Evolutionary conservation across 2,888 invertebrate species (phyloP), one percentile per base, ranked within the genome.

Genomic region (Euplagia quadripunctaria): DNA sequence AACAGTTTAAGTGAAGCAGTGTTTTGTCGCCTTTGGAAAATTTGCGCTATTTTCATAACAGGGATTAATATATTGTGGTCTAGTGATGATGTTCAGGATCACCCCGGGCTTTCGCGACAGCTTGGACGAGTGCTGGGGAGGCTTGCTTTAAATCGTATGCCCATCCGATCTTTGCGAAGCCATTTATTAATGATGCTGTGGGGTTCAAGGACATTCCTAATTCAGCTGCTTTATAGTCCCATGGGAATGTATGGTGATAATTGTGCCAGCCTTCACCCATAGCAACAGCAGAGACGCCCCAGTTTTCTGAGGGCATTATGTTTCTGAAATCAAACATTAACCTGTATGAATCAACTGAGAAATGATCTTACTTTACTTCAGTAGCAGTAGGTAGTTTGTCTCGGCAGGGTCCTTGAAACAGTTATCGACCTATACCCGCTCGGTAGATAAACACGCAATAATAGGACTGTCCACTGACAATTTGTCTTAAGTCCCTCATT

Each of bases 231-330:
- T 98, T 98, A 96, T 99, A 99, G 92, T 99, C 99, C 97, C 98
- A 98, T 0, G 99, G 99, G 92, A 99, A 99, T 0, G 98, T 97
- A 93, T 99, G 99, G 90, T 99, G 99, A 92, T 98, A 99, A 94
- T 99, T 99, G 94, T 99, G 99, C 98, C 98, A 99, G 7, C 99
- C 99, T 91, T 98, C 98, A 0, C 98, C 98, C 93, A 98, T 96
- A 0, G 98, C 97, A 42, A 97, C 87, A 0, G 98, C 86, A 0
- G 98, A 97, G 0, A 99, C 98, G 0, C 96, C 93, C 80, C 96
- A 96, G 89, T 98, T 98, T 93, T 99, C 97, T 0, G 96, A 95
- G 0, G 99, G 98, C 90, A 97, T 97, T 85, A 99, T 97, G 89
- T 96, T 94, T 83, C 98, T 98, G 92, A 67, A 91, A 93, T 31